Evolutionary conservation across 2,797 vertebrate species (phyloP).

Genomic region (Lophotriccus pileatus): DNA sequence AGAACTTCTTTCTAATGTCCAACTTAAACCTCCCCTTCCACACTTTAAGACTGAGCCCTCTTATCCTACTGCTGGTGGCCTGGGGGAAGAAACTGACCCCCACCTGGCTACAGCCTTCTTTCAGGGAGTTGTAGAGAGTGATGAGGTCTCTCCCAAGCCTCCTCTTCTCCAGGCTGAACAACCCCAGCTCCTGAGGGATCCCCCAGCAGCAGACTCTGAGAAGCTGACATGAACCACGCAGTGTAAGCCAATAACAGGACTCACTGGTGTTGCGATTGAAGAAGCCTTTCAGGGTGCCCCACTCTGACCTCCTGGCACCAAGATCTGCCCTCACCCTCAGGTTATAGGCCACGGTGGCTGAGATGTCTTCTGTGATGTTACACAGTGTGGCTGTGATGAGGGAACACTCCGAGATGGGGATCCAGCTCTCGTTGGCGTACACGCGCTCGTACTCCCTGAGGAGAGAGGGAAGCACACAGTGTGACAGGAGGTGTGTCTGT

Average conservation of each 20-base stretch:
- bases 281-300: conserved; percentile 64
- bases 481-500: accelerated
- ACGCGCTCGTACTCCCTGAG: conserved; percentile 76
- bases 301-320: conserved; percentile 58
- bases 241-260: neutral
- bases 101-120: too few species aligned
- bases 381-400: conserved; percentile 44
- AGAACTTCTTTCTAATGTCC: too few species aligned
- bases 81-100: too few species aligned
- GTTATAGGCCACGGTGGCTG: conserved; percentile 70
- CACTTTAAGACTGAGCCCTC: too few species aligned
- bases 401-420: conserved; percentile 67
- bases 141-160: too few species aligned
- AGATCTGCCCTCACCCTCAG: conserved; percentile 65
- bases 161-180: too few species aligned
- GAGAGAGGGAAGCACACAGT: neutral
- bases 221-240: accelerated
- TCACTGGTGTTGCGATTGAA: conserved; percentile 76
- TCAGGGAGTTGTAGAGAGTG: too few species aligned
- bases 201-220: accelerated
- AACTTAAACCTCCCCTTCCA: too few species aligned
- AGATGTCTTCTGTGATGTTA: conserved; percentile 75
- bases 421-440: conserved; percentile 67
- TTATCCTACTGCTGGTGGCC: too few species aligned
- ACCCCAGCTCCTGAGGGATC: too few species aligned